Percentiles rank a stretch among this genome's conserved stretches.
phyloP scores from a whole-genome alignment of 2,797 vertebrate genomes.

The Gallinago solitaria region DNA sequence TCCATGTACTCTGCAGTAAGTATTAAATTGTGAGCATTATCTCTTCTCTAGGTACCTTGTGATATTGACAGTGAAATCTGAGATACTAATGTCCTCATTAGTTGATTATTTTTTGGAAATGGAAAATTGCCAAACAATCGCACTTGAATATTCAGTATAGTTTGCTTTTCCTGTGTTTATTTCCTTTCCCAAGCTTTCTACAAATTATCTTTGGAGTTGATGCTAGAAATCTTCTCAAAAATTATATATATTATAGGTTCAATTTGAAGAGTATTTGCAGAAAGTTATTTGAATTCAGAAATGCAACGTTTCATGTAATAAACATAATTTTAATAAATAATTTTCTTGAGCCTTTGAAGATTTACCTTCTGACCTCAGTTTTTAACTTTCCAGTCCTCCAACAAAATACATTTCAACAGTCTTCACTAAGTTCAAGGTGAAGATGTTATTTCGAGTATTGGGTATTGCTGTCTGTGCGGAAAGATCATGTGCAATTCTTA shows the following conservation, averaged over 20 bases:
- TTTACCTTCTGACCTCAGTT: constrained; percentile 4
- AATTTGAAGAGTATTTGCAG: neutral
- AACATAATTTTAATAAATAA: neutral
- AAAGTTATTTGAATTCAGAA: neutral
- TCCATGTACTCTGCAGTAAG: neutral
- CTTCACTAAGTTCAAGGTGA: constrained; percentile 59
- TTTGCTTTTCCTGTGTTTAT: neutral
- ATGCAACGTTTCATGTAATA: neutral
- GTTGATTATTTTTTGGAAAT: neutral
- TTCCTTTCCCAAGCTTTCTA: neutral
- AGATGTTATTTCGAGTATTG: constrained; percentile 18
- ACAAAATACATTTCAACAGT: neutral
- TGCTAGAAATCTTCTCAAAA: neutral
- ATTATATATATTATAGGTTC: neutral
- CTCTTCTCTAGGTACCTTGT: neutral
- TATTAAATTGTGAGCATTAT: neutral
- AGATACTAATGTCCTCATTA: neutral
- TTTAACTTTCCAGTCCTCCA: neutral
- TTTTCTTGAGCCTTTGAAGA: neutral
- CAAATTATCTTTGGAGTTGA: neutral
- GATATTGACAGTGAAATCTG: neutral
- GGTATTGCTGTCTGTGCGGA: constrained; percentile 26
- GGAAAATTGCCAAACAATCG: neutral
- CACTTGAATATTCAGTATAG: neutral
- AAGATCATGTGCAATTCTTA: constrained; percentile 34